phyloP scores from a whole-genome alignment of 1,140 invertebrate species.

The Philotrypesis tridentata region DNA sequence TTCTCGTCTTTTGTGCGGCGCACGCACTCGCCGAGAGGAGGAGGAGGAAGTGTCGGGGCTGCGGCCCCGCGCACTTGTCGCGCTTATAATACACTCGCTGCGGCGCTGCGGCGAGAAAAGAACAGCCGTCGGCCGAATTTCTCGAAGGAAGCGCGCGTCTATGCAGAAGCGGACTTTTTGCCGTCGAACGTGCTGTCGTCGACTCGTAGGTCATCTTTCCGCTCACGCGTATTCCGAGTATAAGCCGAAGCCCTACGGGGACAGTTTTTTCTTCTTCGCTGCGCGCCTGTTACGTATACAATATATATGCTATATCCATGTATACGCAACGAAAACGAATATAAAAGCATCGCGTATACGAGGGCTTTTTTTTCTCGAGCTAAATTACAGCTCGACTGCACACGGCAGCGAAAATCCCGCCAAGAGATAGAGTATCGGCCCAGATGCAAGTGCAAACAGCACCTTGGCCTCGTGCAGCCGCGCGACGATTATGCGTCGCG shows the following conservation, averaged over 20 bases:
- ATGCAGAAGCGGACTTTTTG: background rate
- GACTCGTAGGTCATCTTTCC: slow-evolving; percentile 43
- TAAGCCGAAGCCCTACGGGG: background rate
- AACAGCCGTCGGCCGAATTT: background rate
- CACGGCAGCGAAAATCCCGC: background rate
- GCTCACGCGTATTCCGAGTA: background rate
- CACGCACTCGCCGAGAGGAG: background rate
- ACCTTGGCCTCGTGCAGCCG: background rate
- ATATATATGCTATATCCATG: too few relatives aligned
- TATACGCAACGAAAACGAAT: too few relatives aligned
- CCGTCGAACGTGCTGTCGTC: background rate
- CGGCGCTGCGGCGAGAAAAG: too few relatives aligned
- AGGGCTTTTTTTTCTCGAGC: background rate
- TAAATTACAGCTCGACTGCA: background rate
- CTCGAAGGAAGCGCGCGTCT: background rate
- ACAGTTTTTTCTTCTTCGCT: background rate
- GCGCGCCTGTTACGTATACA: too few relatives aligned
- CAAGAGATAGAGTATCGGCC: background rate
- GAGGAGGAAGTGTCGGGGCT: background rate
- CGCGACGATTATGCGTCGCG: background rate
- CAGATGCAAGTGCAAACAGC: background rate
- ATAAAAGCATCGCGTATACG: background rate
- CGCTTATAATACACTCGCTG: too few relatives aligned
- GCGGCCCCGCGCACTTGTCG: too few relatives aligned
- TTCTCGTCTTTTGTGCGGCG: background rate